A percentile compares a stretch with the other conserved stretches of the same genome.
Conservation (phyloP, 2,797 vertebrate species). For the Silurus aristotelis region DNA sequence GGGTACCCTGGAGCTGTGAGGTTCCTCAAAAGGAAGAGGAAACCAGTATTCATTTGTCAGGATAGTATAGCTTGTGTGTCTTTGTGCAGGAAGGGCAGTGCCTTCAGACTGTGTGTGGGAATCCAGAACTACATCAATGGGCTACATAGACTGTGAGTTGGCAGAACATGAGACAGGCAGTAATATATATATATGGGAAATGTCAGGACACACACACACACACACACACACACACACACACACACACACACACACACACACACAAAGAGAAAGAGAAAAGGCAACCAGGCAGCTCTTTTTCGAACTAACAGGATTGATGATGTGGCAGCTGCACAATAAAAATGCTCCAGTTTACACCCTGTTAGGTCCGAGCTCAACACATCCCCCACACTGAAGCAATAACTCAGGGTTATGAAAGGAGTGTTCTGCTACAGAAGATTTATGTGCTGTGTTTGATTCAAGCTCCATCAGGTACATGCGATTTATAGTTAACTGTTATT, state of each 20-base stretch:
- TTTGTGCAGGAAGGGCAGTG: slow-evolving; percentile 21
- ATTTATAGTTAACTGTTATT: not conserved
- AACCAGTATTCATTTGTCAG: not conserved
- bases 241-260: no score
- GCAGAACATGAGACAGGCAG: not conserved
- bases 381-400: not conserved
- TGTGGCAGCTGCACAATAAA: slow-evolving; percentile 1
- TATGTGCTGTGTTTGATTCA: not conserved
- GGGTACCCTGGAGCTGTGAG: not conserved
- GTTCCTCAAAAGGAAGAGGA: not conserved
- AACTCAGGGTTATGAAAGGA: not conserved
- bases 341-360: not conserved
- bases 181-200: not conserved
- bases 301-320: not conserved
- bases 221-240: no score
- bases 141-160: not conserved
- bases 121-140: slow-evolving; percentile 16
- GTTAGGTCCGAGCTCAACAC: not conserved
- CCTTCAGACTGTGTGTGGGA: slow-evolving; percentile 31
- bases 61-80: slow-evolving; percentile 17
- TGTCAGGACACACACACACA: not conserved
- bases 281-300: not conserved
- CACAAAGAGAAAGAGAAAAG: not conserved
- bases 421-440: not conserved
- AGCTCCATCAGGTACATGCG: not conserved